Evolutionary conservation across 2,797 vertebrate species (phyloP), one percentile per base, ranked within the genome.

Genomic region (Taeniopygia guttata): DNA sequence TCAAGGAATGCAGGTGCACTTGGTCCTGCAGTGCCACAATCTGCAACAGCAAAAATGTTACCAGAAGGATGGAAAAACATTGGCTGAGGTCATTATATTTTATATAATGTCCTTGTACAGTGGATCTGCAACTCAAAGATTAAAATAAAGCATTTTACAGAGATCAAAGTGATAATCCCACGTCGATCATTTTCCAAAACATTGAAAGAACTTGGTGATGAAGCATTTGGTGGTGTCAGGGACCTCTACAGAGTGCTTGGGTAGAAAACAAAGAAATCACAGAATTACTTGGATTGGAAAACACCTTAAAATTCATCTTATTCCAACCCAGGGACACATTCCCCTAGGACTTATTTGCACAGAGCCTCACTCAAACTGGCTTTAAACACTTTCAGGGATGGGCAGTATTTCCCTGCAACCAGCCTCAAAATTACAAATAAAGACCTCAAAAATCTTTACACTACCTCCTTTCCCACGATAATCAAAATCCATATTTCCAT

Each of bases 1-100:
- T 92, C 64, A 32, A 74, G 60, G 62, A 74, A 74, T 64, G 69
- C 86, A 95, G 90, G 72, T 95, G 75, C 19, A 27, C 64, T 80
- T 72, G 68, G 81, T 70, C 75, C 90, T 68, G 75, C 68, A 79
- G 43, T 30, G 90, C 72, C 52, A 90, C 60, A 85, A 60, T 17
- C 45, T 70, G 42, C 43, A 92, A 62, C 45, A 70, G 26, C 51
- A 84, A 89, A 94, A 95, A 93, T 38, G 43, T 56, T 60, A 40
- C 73, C 77, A 59, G 30, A 64, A 81, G 45, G 45, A 42, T 8
- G 43, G 49, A 54, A 82, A 25, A 75, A 58, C 10, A 25, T 5
- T 68, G 54, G 40, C 58, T 90, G 38, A 15, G 75, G 74, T 75
- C 21, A 22, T 74, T 73, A 17, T 74, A 34, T 80, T 93, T 85